Evolutionary conservation across 2,888 invertebrate genomes (phyloP), one percentile per base, ranked within the genome.

Genomic region (Meteorus colon): DNA sequence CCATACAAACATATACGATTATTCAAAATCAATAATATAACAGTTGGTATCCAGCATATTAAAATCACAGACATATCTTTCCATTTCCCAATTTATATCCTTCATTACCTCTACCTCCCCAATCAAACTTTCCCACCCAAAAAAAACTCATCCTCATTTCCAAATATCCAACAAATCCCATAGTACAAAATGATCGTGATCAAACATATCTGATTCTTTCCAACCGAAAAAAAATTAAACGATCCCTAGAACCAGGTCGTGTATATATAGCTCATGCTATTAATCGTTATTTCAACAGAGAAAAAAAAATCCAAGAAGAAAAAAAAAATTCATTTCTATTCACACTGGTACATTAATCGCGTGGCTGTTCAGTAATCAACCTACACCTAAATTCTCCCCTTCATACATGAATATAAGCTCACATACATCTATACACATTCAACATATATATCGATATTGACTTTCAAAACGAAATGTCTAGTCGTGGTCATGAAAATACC

Each of bases 321-420:
- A 31, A 62, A 62, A 60, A 27, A 31, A 29, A 16, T 62, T 62
- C 62, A 62, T 31, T 31, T 62, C 62, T 55, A 55, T 31, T 31
- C 62, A 16, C 31, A 5, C 62, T 31, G n/a, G 27, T n/a, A 34
- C 24, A 41, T 66, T 68, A 51, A 31, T 68, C 68, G 51, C 68
- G 37, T 34, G 68, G 48, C 51, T 48, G 68, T 24, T 45, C 68
- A 51, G 41, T 10, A 45, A 45, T 51, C 48, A 45, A 68, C 48
- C 51, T 51, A 24, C 27, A 68, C 51, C 24, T 34, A 34, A 68
- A 48, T 68, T 67, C 24, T 62, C 14, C 8, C 48, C 24, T 67
- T 29, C 27, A 51, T 65, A 5, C n/a, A 55, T 8, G 8, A 8
- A 24, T 19, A 55, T 6, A 19, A 55, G n/a, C 2, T n/a, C 10